phyloP scores from a whole-genome alignment of 2,888 invertebrate species.

The Agrotis puta region DNA sequence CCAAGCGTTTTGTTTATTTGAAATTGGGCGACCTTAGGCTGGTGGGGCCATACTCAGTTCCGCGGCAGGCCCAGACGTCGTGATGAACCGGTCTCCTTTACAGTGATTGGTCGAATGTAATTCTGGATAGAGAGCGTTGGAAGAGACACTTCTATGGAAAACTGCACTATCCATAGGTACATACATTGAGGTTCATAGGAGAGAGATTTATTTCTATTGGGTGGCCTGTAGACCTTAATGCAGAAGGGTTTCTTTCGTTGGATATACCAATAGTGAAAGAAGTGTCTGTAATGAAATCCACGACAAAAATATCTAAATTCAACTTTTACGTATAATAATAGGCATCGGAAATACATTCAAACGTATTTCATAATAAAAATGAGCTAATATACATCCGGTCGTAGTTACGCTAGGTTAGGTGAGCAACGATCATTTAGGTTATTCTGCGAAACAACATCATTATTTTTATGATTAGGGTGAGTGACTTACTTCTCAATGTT shows the following conservation, averaged over 20 bases:
- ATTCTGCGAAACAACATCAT: constrained; percentile 36
- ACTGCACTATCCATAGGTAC: too few relatives aligned
- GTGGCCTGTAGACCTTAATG: not conserved
- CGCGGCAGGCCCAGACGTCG: not conserved
- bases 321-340: constrained; percentile 3
- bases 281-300: not conserved
- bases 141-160: not conserved
- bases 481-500: constrained; percentile 84
- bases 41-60: not conserved
- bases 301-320: not conserved
- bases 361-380: constrained; percentile 45
- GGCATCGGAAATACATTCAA: constrained; percentile 19
- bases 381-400: constrained; percentile 24
- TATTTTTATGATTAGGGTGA: constrained; percentile 15
- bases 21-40: not conserved
- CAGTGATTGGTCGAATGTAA: not conserved
- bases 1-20: not conserved
- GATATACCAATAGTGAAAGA: not conserved
- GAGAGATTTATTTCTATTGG: not conserved
- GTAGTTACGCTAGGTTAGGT: constrained; percentile 37
- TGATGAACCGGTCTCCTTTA: not conserved
- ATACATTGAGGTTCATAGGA: too few relatives aligned
- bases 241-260: too few relatives aligned
- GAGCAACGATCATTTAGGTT: constrained; percentile 35
- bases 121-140: not conserved